These are phyloP conservation scores for Atrichornis clamosus DNA, from an alignment of 2,113 vertebrate species.

Conservation along the genomic window DNA sequence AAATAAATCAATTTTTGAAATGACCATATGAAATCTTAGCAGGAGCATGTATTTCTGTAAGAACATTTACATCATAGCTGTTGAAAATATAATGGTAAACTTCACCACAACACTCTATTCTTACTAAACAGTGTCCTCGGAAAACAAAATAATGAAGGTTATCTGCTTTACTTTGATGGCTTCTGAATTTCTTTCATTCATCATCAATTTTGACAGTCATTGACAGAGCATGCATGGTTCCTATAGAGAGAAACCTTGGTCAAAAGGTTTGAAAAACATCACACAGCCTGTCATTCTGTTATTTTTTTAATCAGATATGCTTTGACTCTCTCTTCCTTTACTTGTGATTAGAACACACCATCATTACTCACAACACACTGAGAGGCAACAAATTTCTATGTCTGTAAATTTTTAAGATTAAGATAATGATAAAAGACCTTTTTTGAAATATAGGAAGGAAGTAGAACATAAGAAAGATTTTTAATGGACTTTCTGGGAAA, in stretches of 20 bases:
- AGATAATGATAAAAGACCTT: not conserved
- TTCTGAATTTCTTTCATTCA: not conserved
- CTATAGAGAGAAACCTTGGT: not conserved
- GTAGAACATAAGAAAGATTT: not conserved
- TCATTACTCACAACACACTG: not conserved
- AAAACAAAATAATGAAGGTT: not conserved
- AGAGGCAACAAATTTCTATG: not conserved
- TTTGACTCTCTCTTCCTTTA: not conserved
- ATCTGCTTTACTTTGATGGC: not conserved
- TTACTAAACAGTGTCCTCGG: not conserved
- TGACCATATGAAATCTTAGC: not conserved
- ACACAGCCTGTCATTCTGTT: not conserved
- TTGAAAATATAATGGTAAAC: not conserved
- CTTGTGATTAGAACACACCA: not conserved
- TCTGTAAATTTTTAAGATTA: not conserved
- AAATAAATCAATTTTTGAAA: not conserved
- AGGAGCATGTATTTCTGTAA: not conserved
- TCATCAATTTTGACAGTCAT: not conserved
- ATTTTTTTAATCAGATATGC: not conserved
- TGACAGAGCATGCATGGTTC: not conserved
- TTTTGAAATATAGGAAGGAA: not conserved
- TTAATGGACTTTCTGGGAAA: not conserved
- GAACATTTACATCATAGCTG: not conserved
- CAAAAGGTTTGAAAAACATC: not conserved
- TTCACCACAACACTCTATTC: not conserved